These are phyloP conservation scores for Pandemis cinnamomeana DNA, from an alignment of 2,888 invertebrate species.

Conservation along the genomic window DNA sequence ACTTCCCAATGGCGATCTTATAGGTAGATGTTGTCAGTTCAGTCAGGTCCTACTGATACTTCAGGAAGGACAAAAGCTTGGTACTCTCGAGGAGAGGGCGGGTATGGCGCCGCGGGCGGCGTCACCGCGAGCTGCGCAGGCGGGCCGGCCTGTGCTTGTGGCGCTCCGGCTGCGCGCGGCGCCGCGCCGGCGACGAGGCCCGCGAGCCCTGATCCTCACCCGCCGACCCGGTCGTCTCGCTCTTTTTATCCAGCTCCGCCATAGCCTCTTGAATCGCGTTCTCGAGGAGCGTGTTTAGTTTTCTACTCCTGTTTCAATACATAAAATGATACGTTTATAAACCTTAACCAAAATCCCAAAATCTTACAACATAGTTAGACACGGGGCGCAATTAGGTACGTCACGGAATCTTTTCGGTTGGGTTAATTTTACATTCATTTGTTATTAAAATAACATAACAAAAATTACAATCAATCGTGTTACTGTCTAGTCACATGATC, in stretches of 20 bases:
- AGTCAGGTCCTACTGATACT: background rate
- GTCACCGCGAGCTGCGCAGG: constrained; percentile 82
- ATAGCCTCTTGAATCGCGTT: constrained; percentile 97
- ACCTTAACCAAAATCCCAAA: background rate
- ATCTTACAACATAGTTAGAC: background rate
- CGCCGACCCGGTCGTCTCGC: constrained; percentile 55
- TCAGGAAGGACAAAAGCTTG: background rate
- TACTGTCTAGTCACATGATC: background rate
- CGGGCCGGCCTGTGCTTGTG: constrained; percentile 65
- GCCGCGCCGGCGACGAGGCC: constrained; percentile 49
- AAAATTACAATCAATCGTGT: background rate
- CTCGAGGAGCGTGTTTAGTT: constrained; percentile 95
- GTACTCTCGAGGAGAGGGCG: background rate
- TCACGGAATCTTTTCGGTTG: constrained; percentile 64
- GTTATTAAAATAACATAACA: background rate
- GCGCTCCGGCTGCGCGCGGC: constrained; percentile 52
- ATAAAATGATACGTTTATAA: constrained; percentile 1
- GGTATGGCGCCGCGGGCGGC: constrained; percentile 10
- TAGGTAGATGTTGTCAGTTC: background rate
- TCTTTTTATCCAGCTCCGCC: constrained; percentile 92
- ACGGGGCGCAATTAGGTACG: constrained; percentile 9
- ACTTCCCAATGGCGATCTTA: background rate
- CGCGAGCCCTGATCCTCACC: constrained; percentile 33
- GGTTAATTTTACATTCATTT: constrained; percentile 65
- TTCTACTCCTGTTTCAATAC: constrained; percentile 90